Base-by-base conservation (phyloP, 1,140 invertebrate genomes). In the Bacillus rossius region DNA sequence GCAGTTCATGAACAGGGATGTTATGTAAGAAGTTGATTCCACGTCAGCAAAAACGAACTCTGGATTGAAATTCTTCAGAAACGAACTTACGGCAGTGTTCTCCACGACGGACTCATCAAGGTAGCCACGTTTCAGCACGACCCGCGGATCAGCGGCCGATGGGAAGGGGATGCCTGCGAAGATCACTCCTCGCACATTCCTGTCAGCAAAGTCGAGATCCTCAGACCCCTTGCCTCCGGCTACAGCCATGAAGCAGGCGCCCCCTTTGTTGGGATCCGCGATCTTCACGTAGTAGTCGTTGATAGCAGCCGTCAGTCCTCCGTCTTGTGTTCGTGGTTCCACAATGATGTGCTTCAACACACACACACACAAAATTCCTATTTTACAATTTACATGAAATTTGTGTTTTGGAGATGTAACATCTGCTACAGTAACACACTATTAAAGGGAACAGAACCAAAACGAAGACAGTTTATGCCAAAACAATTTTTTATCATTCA, bases 161-260 rank as follows among this genome's bases (percentile, higher is more conserved):
- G 97, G 93, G 80, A 89, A 99, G 0, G 98, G 98, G 57, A 99
- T 75, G 2, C 98, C 97, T 34, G 92, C 94, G 42, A 99, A 91
- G 26, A 99, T 85, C 3, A 99, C 97, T 67, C 91, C 95, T 71
- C 98, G 81, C 2, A 94, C 96, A 79, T 97, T 96, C 60, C 84
- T 84, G 78, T 99, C 92, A 38, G 92, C 87, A 82, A 99, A 99
- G 80, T 99, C 97, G 53, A 99, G 77, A 25, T 97, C 97, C 83
- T 99, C 96, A 40, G 93, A 96, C 0, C 94, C 89, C 82, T 99
- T 99, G 38, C 96, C 96, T 66, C 96, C 79, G 70, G 93, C 97
- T 1, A 99, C 96, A 43, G 94, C 96, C 84, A 98, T 87, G 69
- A 99, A 94, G 65, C 94, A 88, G 1, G 93, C 95, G 23, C 96